Conservation (phyloP, 37 sponge, comb jelly and placozoan species). For the Diacarnus erythraeanus region DNA sequence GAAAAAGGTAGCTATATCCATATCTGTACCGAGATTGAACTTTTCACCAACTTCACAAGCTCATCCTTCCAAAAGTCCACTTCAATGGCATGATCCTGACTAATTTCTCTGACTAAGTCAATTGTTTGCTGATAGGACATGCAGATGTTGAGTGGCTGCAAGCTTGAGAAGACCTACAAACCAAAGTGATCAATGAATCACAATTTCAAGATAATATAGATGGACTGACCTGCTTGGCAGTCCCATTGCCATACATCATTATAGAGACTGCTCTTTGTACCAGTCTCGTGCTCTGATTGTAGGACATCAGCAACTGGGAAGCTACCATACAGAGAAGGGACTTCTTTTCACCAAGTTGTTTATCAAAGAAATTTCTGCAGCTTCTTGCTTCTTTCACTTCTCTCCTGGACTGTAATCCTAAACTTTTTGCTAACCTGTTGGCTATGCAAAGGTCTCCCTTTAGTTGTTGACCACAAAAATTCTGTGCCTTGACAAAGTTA, state of each 20-base stretch:
- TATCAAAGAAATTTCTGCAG: too few relatives aligned
- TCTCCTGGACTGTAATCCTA: too few relatives aligned
- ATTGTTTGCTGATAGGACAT: slow-evolving; percentile 9
- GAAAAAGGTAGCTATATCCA: background rate
- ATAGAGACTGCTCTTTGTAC: slow-evolving; percentile 46
- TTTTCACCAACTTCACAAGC: slow-evolving; percentile 6
- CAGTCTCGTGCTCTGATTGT: slow-evolving; percentile 7
- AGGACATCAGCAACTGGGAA: slow-evolving; percentile 26
- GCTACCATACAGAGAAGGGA: slow-evolving; percentile 22
- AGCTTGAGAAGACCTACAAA: slow-evolving; percentile 10
- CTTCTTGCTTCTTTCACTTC: too few relatives aligned
- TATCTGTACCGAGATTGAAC: background rate
- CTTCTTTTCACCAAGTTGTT: too few relatives aligned
- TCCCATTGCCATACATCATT: slow-evolving; percentile 35
- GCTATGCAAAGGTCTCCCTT: too few relatives aligned
- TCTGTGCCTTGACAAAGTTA: too few relatives aligned
- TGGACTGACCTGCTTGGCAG: slow-evolving; percentile 10
- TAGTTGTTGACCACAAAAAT: too few relatives aligned
- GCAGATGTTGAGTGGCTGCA: slow-evolving; percentile 9
- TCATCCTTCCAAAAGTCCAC: slow-evolving; percentile 19
- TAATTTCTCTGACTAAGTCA: background rate
- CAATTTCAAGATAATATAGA: background rate
- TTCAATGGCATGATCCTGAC: slow-evolving; percentile 26
- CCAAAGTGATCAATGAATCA: background rate
- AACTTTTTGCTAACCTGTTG: too few relatives aligned